Percentiles rank a stretch among this genome's conserved stretches.
Evolutionary conservation across 2,113 vertebrate genomes (phyloP).

Genomic region (Urocitellus parryii): DNA sequence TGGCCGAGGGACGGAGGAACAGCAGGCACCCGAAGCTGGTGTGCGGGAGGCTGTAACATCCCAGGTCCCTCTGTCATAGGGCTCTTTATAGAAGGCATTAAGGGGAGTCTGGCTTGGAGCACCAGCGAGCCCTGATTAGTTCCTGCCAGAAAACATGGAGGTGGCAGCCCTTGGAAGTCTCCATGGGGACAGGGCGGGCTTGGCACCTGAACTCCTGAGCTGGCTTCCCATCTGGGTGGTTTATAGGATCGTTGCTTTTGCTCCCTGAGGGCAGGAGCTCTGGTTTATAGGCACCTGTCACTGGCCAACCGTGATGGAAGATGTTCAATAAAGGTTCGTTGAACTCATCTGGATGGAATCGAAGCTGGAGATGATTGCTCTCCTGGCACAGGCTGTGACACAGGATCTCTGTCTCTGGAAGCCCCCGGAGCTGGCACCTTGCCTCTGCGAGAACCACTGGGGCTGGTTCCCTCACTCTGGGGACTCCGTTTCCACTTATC

Average conservation of each 20-base stretch:
- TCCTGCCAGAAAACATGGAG: not conserved
- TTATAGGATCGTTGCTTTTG: not conserved
- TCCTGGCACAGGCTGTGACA: not conserved
- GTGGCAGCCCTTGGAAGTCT: not conserved
- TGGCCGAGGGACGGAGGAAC: conserved; percentile 84
- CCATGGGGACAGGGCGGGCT: not conserved
- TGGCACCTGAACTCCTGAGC: accelerated
- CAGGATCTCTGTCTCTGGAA: too few relatives aligned
- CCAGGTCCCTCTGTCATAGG: not conserved
- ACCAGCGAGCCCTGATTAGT: not conserved
- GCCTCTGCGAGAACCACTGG: accelerated
- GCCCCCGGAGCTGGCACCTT: accelerated
- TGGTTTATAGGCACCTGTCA: not conserved
- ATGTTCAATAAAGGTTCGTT: accelerated
- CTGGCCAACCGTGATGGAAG: not conserved
- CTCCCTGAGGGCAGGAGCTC: conserved; percentile 12
- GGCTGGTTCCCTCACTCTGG: too few relatives aligned
- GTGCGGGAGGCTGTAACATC: conserved; percentile 74
- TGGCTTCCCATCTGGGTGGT: not conserved
- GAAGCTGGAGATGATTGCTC: not conserved
- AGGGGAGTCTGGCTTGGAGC: conserved; percentile 27
- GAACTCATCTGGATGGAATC: not conserved
- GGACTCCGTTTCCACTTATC: not conserved
- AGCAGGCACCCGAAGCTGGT: conserved; percentile 64
- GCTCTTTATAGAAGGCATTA: conserved; percentile 69